These are phyloP conservation scores for human (Homo sapiens) DNA, from an alignment of 2,113 vertebrate genomes.

Conservation along the genomic window GRCh38 chr6:146080501-146081000, in stretches of 20 bases:
- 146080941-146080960: background rate
- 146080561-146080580: background rate
- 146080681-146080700: fast-evolving
- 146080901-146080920: background rate
- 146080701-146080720: too few species aligned
- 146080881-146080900: background rate
- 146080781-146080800: background rate
- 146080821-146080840: background rate
- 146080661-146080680: too few species aligned
- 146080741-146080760: background rate
- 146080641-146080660: background rate
- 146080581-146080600: background rate
- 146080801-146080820: background rate
- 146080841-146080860: background rate
- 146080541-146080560: background rate
- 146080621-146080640: background rate
- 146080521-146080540: background rate
- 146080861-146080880: background rate
- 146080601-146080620: background rate
- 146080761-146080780: background rate
- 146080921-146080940: background rate
- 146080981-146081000: background rate
- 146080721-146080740: background rate
- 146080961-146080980: background rate
- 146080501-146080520: background rate